Evolutionary conservation across 1,140 invertebrate species (phyloP).

Genomic region (Mercenaria mercenaria): DNA sequence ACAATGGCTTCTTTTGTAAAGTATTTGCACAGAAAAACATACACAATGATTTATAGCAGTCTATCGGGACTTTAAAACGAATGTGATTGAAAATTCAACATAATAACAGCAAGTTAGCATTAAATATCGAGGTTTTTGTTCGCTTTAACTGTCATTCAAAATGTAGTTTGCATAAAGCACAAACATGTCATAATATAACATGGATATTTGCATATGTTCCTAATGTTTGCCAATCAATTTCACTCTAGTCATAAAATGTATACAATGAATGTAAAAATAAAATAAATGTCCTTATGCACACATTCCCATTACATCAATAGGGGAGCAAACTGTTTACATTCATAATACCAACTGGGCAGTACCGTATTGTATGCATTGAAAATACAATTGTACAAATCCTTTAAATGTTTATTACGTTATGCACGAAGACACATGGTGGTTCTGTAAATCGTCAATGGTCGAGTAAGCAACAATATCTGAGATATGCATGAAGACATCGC

Average conservation of each 20-base stretch:
- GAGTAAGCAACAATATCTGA: slow-evolving; percentile 29
- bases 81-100: background rate
- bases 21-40: slow-evolving; percentile 11
- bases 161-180: background rate
- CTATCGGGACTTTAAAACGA: slow-evolving; percentile 17
- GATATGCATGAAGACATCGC: slow-evolving; percentile 47
- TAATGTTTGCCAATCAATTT: background rate
- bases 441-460: slow-evolving; percentile 34
- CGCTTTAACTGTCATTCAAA: background rate
- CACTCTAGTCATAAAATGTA: background rate
- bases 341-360: background rate
- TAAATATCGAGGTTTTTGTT: background rate
- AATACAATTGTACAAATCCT: background rate
- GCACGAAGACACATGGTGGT: slow-evolving; percentile 29
- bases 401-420: slow-evolving; percentile 22
- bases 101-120: background rate
- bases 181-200: background rate
- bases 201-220: background rate
- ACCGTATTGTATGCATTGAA: background rate
- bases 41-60: slow-evolving; percentile 11
- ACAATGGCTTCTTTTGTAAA: slow-evolving; percentile 10
- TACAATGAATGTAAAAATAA: background rate
- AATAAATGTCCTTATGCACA: slow-evolving; percentile 14
- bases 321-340: background rate
- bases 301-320: background rate